phyloP scores from a whole-genome alignment of 2,113 vertebrate species.

The Lonchura striata region DNA sequence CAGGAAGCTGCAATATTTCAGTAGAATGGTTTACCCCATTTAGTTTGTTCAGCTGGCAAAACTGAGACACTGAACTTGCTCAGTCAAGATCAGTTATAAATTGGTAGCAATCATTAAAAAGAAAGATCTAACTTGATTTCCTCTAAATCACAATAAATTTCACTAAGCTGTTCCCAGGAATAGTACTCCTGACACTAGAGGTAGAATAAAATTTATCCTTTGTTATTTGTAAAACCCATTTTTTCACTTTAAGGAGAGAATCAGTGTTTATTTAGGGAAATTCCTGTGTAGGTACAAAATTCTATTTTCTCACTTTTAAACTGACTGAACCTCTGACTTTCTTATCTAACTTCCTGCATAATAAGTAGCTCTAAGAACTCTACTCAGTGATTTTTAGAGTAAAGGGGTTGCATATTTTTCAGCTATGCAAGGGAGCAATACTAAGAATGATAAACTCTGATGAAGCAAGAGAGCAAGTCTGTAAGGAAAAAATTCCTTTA shows the following conservation, averaged over 20 bases:
- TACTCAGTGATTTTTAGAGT: neutral
- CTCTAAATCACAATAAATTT: neutral
- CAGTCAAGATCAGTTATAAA: neutral
- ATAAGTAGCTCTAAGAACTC: neutral
- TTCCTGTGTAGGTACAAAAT: neutral
- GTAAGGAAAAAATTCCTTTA: neutral
- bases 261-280: neutral
- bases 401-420: neutral
- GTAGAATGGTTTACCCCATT: neutral
- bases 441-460: neutral
- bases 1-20: neutral
- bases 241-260: neutral
- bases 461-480: neutral
- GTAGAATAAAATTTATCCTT: neutral
- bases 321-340: neutral
- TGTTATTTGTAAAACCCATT: neutral
- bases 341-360: neutral
- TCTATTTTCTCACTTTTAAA: neutral
- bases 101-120: neutral
- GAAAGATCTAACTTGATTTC: neutral
- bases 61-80: neutral
- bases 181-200: neutral
- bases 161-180: neutral
- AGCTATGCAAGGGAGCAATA: neutral
- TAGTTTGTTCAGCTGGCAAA: neutral